A percentile compares a stretch with the other conserved stretches of the same genome.
Conservation (phyloP, 2,797 vertebrate genomes). For the Pangasius sanitwongsei region DNA sequence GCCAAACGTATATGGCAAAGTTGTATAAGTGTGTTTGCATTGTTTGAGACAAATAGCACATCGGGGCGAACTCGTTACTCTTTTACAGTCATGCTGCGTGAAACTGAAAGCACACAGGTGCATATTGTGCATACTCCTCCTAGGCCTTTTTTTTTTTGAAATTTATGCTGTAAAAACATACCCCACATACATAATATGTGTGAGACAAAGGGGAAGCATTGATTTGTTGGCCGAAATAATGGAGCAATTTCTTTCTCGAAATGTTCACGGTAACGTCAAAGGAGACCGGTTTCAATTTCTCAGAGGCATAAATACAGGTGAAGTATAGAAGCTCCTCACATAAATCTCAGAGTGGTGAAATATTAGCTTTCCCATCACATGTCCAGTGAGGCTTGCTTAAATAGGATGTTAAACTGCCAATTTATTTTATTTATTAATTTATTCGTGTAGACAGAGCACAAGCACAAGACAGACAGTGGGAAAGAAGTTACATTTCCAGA, state of each 20-base stretch:
- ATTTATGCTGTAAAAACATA: not conserved
- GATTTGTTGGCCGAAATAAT: constrained; percentile 78
- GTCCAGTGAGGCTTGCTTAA: constrained; percentile 33
- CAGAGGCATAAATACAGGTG: constrained; percentile 61
- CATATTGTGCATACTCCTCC: not conserved
- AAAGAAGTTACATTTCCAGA: constrained; percentile 62
- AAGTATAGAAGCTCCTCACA: constrained; percentile 73
- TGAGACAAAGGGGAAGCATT: constrained; percentile 68
- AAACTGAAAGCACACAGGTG: not conserved
- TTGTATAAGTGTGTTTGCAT: constrained; percentile 30
- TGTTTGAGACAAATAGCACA: constrained; percentile 25
- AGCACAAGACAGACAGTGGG: constrained; percentile 51
- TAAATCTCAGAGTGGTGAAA: constrained; percentile 78
- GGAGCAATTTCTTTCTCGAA: constrained; percentile 73
- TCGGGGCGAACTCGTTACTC: not conserved
- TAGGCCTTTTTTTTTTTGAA: too few relatives aligned
- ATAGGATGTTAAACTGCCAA: constrained; percentile 47
- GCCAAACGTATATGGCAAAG: constrained; percentile 42
- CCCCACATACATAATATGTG: not conserved
- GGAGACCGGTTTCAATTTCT: constrained; percentile 70
- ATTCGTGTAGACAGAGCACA: constrained; percentile 29
- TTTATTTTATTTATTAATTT: constrained; percentile 14
- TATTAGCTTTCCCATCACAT: constrained; percentile 61
- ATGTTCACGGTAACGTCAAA: constrained; percentile 57
- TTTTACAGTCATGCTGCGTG: not conserved